Evolutionary conservation across 92 coral and sea anemone species (phyloP), one percentile per base, ranked within the genome.

Genomic region (Parazoanthus darwini): DNA sequence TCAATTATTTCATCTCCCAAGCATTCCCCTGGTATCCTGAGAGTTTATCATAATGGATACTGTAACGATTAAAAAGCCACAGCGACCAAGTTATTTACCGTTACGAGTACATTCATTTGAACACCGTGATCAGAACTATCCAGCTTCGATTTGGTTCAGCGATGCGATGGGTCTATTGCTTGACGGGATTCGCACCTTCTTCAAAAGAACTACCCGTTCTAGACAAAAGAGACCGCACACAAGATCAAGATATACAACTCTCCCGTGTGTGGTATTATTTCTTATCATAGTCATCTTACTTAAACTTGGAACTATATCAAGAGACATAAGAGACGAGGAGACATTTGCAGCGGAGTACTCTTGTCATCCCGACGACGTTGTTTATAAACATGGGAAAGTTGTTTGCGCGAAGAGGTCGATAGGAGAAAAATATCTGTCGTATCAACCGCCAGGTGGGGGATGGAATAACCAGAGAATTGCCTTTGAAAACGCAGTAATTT

Each of bases 401-500:
- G 89, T 85, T 26, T 96, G 97, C 74, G 79, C 38, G 33, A 77
- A 81, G n/a, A 39, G 66, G 4, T 85, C 73, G 72, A 9, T 43
- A 29, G 67, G 79, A 46, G 78, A 71, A 48, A 95, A 89, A 76
- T 97, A 94, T 77, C 82, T 97, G 87, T 91, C 98, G 39, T 97
- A 97, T 85, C 98, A 95, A 81, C 99, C 99, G 7, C 99, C 99
- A 13, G 98, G 97, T 11, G 99, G 99, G 18, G 99, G 99, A 37
- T 97, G 99, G 99, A 97, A 97, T 80, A 97, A 97, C 85, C 99
- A 97, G 87, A 94, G 99, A 73, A 89, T 97, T 51, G 99, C 99
- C 63, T 91, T 97, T 70, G 99, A 97, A 84, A 95, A 95, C 82
- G 99, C 99, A 0, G 98, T 95, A 15, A 87, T 96, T 74, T 84